Evolutionary conservation across 2,888 invertebrate genomes (phyloP).

Genomic region (Andricus curvator): DNA sequence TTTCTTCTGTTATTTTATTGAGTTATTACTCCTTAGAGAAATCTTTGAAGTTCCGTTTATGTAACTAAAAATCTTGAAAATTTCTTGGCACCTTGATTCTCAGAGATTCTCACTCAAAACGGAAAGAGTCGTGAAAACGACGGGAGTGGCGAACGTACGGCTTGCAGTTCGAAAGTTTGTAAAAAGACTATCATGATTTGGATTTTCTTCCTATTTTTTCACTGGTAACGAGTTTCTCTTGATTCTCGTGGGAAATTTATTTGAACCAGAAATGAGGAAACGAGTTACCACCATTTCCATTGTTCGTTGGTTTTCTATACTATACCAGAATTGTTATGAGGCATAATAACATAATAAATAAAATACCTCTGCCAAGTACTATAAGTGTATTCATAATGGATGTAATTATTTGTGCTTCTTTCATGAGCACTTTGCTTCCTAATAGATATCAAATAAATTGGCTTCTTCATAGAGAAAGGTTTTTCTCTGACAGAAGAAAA

Average conservation of each 20-base stretch:
- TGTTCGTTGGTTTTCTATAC: neutral
- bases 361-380: neutral
- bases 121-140: neutral
- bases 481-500: too few species aligned
- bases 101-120: neutral
- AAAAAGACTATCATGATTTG: conserved; percentile 1
- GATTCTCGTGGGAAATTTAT: conserved; percentile 49
- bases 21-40: neutral
- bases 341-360: neutral
- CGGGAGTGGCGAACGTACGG: neutral
- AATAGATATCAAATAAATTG: too few species aligned
- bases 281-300: neutral
- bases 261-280: conserved; percentile 41
- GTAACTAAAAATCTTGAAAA: neutral
- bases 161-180: neutral
- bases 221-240: conserved; percentile 46
- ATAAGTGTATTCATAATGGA: too few species aligned
- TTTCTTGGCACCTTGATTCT: neutral
- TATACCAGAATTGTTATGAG: conserved; percentile 2
- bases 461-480: too few species aligned
- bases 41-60: too few species aligned
- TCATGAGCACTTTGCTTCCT: too few species aligned
- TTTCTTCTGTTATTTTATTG: neutral
- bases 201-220: conserved; percentile 35
- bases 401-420: too few species aligned